Conservation (phyloP, 1,140 invertebrate species). For the Calycopis cecrops region DNA sequence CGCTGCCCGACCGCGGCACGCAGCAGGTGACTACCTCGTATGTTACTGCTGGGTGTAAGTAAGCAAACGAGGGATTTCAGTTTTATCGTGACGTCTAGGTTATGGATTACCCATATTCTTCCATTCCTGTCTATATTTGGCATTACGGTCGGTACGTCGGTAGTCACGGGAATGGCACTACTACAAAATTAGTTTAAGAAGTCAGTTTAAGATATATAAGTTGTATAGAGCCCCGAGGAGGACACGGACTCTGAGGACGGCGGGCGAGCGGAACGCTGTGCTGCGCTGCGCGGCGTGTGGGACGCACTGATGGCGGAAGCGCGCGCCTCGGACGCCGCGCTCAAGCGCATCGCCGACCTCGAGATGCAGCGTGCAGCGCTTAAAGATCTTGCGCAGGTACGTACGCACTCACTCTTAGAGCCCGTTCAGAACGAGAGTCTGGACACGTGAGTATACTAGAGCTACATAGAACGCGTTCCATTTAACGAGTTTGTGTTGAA, state of each 20-base stretch:
- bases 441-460: too few relatives aligned
- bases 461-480: too few relatives aligned
- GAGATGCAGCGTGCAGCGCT: slow-evolving; percentile 81
- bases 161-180: too few relatives aligned
- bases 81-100: too few relatives aligned
- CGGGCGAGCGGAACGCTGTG: slow-evolving; percentile 37
- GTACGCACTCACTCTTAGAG: not conserved
- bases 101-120: too few relatives aligned
- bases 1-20: slow-evolving; percentile 74
- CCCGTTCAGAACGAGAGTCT: too few relatives aligned
- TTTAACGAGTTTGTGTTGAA: too few relatives aligned
- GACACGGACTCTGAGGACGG: slow-evolving; percentile 10
- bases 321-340: slow-evolving; percentile 82
- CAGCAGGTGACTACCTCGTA: not conserved
- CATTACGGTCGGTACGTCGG: too few relatives aligned
- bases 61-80: too few relatives aligned
- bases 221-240: slow-evolving; percentile 4
- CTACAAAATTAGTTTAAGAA: too few relatives aligned
- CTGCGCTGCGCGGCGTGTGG: slow-evolving; percentile 78
- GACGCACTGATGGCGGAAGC: slow-evolving; percentile 81
- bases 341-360: slow-evolving; percentile 83
- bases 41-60: not conserved
- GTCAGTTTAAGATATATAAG: not conserved
- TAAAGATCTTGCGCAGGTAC: slow-evolving; percentile 80
- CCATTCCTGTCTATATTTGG: too few relatives aligned